Evolutionary conservation across 2,888 invertebrate species (phyloP).

Genomic region (Heterodera filipjevi): DNA sequence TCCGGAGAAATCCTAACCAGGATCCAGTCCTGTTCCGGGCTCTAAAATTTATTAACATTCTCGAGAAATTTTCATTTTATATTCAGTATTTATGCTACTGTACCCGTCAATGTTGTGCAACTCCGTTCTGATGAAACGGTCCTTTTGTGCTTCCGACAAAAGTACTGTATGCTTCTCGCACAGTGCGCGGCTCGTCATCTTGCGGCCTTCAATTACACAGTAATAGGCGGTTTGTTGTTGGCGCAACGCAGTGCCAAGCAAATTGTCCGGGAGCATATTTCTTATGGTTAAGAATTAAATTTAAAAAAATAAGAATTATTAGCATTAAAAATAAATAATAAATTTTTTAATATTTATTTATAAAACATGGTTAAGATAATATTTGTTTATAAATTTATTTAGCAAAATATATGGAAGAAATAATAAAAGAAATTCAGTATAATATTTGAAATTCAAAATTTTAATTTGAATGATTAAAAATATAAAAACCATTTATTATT

Average conservation of each 20-base stretch:
- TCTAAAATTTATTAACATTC: too few species aligned
- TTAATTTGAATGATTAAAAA: too few species aligned
- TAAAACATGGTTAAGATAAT: too few species aligned
- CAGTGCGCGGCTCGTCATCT: not conserved
- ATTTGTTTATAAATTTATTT: too few species aligned
- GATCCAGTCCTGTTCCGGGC: too few species aligned
- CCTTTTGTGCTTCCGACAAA: not conserved
- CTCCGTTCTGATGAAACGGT: not conserved
- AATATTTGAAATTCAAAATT: too few species aligned
- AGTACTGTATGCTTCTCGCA: not conserved
- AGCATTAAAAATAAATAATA: not conserved
- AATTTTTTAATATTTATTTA: too few species aligned
- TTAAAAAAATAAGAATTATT: not conserved
- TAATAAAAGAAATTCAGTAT: too few species aligned
- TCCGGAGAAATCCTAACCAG: too few species aligned
- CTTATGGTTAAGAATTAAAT: slow-evolving; percentile 68
- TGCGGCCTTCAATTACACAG: not conserved
- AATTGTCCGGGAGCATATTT: slow-evolving; percentile 87
- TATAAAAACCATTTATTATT: too few species aligned
- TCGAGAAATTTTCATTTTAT: too few species aligned
- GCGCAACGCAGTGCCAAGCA: slow-evolving; percentile 76
- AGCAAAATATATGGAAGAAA: too few species aligned
- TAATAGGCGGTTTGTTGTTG: slow-evolving; percentile 54
- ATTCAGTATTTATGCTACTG: not conserved
- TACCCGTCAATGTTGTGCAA: not conserved